Conservation (phyloP, 2,113 vertebrate genomes). For the human region GRCh38 chr4:181602501-181603000, state of each 20-base stretch:
- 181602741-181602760: neutral
- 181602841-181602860: conserved; percentile 13
- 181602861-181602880: conserved; percentile 42
- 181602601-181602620: neutral
- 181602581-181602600: neutral
- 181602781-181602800: neutral
- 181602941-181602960: conserved; percentile 71
- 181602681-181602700: neutral
- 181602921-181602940: conserved; percentile 69
- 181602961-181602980: conserved; percentile 76
- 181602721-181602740: neutral
- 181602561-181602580: conserved; percentile 42
- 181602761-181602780: neutral
- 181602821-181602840: conserved; percentile 40
- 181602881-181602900: conserved; percentile 65
- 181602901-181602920: neutral
- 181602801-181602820: neutral
- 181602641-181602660: neutral
- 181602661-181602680: neutral
- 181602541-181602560: conserved; percentile 42
- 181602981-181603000: conserved; percentile 69
- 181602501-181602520: conserved; percentile 51
- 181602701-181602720: neutral
- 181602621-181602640: neutral
- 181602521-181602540: conserved; percentile 61